phyloP scores from a whole-genome alignment of 2,113 vertebrate genomes.

The Mustelus asterias region DNA sequence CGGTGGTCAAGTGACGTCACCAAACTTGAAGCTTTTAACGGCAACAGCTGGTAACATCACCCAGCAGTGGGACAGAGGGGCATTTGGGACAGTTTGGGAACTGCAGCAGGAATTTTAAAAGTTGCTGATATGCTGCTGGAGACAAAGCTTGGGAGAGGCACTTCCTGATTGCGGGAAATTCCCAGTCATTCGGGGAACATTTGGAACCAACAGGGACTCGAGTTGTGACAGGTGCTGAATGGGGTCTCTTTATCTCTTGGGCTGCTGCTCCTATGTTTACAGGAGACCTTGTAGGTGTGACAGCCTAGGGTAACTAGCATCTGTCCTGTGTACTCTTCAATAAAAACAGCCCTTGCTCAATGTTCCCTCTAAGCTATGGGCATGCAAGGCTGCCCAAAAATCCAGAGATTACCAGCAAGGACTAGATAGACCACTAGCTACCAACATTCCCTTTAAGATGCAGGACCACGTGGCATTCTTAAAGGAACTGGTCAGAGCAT shows the following conservation, averaged over 20 bases:
- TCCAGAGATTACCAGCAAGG: too few relatives aligned
- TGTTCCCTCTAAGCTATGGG: too few relatives aligned
- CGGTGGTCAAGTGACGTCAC: background rate
- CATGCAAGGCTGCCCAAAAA: too few relatives aligned
- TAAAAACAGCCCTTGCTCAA: too few relatives aligned
- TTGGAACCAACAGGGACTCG: background rate
- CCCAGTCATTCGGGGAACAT: background rate
- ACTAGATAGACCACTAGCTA: too few relatives aligned
- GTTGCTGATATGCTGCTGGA: background rate
- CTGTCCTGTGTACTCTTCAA: background rate
- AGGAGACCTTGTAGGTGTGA: background rate
- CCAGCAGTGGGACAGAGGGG: background rate
- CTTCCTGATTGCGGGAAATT: background rate
- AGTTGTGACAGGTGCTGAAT: background rate
- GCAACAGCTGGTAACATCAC: background rate
- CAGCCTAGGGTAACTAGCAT: background rate
- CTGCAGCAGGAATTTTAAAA: background rate
- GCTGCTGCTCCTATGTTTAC: too few relatives aligned
- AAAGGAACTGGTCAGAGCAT: too few relatives aligned
- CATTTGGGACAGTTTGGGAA: background rate
- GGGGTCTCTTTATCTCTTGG: too few relatives aligned
- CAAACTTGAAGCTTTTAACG: background rate
- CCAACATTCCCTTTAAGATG: too few relatives aligned
- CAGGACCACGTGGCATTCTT: too few relatives aligned
- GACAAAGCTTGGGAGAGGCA: background rate